phyloP scores from a whole-genome alignment of 2,797 vertebrate species.

The Notolepis coatsorum region DNA sequence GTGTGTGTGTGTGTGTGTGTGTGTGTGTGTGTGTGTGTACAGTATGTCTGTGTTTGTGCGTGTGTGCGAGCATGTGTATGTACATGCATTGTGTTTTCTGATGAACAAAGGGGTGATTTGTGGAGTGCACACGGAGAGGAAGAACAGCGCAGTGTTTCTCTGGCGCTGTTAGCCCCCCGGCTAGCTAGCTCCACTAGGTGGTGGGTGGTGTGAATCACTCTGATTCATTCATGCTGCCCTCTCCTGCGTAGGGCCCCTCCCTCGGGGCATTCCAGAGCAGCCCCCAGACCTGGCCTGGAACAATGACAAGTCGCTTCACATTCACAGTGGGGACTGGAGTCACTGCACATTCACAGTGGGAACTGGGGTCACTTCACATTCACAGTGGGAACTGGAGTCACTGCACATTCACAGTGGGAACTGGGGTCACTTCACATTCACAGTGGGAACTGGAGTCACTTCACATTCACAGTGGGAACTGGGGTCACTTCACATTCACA shows the following conservation, averaged over 20 bases:
- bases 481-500: conserved; percentile 45
- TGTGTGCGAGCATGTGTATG: conserved; percentile 21
- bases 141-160: conserved; percentile 68
- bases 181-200: conserved; percentile 58
- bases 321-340: conserved; percentile 30
- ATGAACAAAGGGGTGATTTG: conserved; percentile 66
- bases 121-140: conserved; percentile 36
- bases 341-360: too few relatives aligned
- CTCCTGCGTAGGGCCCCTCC: conserved; percentile 56
- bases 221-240: conserved; percentile 69
- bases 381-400: too few relatives aligned
- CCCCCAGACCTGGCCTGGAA: conserved; percentile 67
- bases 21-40: conserved; percentile 2
- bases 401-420: too few relatives aligned
- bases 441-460: too few relatives aligned
- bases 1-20: conserved; percentile 10
- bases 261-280: conserved; percentile 59
- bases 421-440: too few relatives aligned
- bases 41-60: neutral
- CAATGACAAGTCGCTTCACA: conserved; percentile 57
- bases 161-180: conserved; percentile 57
- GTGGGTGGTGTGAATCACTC: conserved; percentile 71
- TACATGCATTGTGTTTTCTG: conserved; percentile 27
- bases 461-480: too few relatives aligned
- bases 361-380: too few relatives aligned